Evolutionary conservation across 2,113 vertebrate species (phyloP), one percentile per base, ranked within the genome.

Genomic region (Galemys pyrenaicus): DNA sequence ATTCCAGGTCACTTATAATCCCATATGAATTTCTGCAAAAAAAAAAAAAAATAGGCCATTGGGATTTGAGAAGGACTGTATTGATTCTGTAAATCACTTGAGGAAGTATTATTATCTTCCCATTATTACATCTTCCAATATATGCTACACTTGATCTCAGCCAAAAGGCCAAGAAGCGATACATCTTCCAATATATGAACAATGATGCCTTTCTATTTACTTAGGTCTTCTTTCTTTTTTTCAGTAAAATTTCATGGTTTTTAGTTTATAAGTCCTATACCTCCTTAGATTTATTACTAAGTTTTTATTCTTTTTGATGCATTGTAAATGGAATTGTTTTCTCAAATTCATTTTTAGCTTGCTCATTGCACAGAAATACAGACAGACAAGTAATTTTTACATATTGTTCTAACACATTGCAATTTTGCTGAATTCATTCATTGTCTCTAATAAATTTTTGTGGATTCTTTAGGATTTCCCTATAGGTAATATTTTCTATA

Each of bases 241-340:
- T 89, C 26, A 70, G 41, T 44, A 80, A 28, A 32, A 39, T 60
- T 83, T 88, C 65, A 26, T 30, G 75, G 20, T 70, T 94, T 68
- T 89, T 60, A n/a, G 37, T 87, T 67, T 65, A 49, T 2, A 80
- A 60, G 81, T 65, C n/a, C 75, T 87, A 0, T 11, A 67, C n/a
- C 16, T 91, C n/a, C 39, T 65, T 79, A 81, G 75, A 71, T 86
- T 39, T 83, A 87, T 81, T 91, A 9, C 81, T 81, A 65, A 74
- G 20, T 75, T 90, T 90, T 94, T 60, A 54, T 6, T 87, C 41
- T 58, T 74, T 86, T 74, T 74, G 67, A 46, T 91, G 37, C 91
- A 58, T 9, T 74, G 19, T 37, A 85, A 90, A 64, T 73, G 46
- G 5, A 65, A 68, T 9, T 94, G 35, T 54, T 79, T 85, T 90